Base-by-base conservation (phyloP, 2,797 vertebrate species). In the Myripristis jacobus region DNA sequence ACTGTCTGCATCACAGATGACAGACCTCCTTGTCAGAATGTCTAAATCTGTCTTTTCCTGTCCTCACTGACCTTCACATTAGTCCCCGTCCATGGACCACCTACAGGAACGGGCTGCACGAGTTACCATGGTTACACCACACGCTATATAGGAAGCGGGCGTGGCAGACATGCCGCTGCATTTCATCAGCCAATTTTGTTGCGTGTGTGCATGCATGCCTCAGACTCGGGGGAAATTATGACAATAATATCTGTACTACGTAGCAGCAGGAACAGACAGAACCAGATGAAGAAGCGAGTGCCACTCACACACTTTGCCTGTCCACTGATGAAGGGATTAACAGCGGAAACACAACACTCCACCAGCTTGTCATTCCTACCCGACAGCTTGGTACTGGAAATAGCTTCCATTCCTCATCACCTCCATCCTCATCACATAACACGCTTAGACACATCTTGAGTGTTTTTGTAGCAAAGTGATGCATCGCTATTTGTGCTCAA, bases 91-190 rank as follows among this genome's bases (percentile, higher is more conserved):
- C 83, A 81, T 73, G 78, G 76, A 86, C 66, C 48, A 36, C 70
- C 18, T 24, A 52, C 67, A 48, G 19, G 55, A 52, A 54, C 55
- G 36, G 52, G 65, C 63, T 36, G 77, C 68, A 34, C 2, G 2
- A 1, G 82, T 91, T 81, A 53, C 87, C 70, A 89, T 90, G 83
- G 90, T 74, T 75, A 88, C 87, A 6, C 16, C 85, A 79, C 69
- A 84, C 54, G 53, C 78, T 58, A 53, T 46, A 63, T 25, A 22
- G 58, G 50, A 48, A 47, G 71, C 77, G 68, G 74, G 85, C n/a
- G 83, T 84, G 79, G 78, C 77, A 62, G 70, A 60, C 82, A 75
- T 82, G 81, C 72, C 77, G 21, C 80, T 67, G 86, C 90, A 90
- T 90, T 86, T 83, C 57, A 80, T 85, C 55, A 69, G 58, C 62